Percentiles rank a stretch among this genome's conserved stretches.
phyloP scores from a whole-genome alignment of 2,888 invertebrate species.

The Athalia rosae region DNA sequence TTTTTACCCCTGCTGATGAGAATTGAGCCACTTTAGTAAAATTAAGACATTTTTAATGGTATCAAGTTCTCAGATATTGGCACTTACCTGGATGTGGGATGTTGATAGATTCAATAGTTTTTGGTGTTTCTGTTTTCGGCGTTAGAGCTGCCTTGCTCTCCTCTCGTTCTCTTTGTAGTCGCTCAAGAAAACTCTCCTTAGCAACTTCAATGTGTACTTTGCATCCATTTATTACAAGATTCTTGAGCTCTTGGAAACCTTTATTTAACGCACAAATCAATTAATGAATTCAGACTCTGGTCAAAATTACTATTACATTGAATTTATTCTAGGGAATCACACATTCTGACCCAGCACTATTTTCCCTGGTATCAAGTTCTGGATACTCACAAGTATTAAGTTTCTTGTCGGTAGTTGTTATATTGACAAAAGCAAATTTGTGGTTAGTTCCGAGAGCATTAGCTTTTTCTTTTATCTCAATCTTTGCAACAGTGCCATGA shows the following conservation, averaged over 20 bases:
- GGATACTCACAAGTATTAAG: constrained; percentile 54
- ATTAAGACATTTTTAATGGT: no score
- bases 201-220: constrained; percentile 54
- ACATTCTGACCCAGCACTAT: neutral
- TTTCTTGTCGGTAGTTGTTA: constrained; percentile 52
- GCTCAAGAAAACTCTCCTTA: constrained; percentile 57
- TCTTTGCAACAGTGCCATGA: constrained; percentile 53
- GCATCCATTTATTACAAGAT: constrained; percentile 49
- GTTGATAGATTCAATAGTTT: neutral
- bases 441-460: constrained; percentile 49
- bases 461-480: constrained; percentile 57
- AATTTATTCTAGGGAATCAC: neutral
- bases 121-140: constrained; percentile 12
- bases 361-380: neutral
- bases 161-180: constrained; percentile 56
- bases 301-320: neutral
- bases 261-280: no score
- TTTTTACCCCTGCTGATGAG: neutral
- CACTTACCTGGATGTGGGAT: constrained; percentile 11
- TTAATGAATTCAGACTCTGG: no score
- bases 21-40: no score
- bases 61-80: neutral
- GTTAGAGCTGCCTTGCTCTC: constrained; percentile 44
- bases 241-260: constrained; percentile 53
- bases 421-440: constrained; percentile 56